Evolutionary conservation across 2,888 invertebrate species (phyloP), one percentile per base, ranked within the genome.

Genomic region (Hermaeophaga mercurialis): DNA sequence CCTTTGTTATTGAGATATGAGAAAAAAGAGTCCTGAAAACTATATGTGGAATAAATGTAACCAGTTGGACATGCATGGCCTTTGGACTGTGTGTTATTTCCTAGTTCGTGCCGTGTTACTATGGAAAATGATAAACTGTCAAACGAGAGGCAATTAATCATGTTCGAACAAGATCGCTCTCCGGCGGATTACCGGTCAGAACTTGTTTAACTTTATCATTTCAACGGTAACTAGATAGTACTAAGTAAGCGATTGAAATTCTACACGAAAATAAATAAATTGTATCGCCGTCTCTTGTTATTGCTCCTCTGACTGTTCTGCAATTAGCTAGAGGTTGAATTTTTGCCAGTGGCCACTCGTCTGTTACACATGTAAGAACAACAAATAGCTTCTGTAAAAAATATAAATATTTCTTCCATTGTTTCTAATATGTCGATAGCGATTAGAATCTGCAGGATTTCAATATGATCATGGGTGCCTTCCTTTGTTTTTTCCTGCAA

Each of bases 131-230:
- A 31, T 31, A 31, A 31, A 31, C 11, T 6, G 31, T n/a, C 31
- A 31, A 58, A 59, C 56, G 59, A 61, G 62, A 61, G 49, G 44
- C 58, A 14, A 64, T 64, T 58, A 54, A 54, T 58, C 58, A 58
- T 46, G 38, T 33, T 31, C 34, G 54, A 49, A 58, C 49, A 54
- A 52, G 52, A 52, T 31, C 31, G 31, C 31, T 31, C n/a, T 31
- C n/a, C n/a, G 31, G 31, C 31, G 31, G 9, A 31, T 31, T 31
- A 31, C 31, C 31, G 31, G 50, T 58, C 61, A 56, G 45, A 44
- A 34, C 50, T 56, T 61, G 59, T 61, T 58, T 56, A 50, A 50
- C 49, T 57, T 55, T 62, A 62, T 62, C 58, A 59, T 54, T 54
- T 50, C 44, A 62, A 62, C 54, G 56, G 61, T 57, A 61, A 60